Conservation (phyloP, 2,113 vertebrate species). For the Corythornis madagascariensis region DNA sequence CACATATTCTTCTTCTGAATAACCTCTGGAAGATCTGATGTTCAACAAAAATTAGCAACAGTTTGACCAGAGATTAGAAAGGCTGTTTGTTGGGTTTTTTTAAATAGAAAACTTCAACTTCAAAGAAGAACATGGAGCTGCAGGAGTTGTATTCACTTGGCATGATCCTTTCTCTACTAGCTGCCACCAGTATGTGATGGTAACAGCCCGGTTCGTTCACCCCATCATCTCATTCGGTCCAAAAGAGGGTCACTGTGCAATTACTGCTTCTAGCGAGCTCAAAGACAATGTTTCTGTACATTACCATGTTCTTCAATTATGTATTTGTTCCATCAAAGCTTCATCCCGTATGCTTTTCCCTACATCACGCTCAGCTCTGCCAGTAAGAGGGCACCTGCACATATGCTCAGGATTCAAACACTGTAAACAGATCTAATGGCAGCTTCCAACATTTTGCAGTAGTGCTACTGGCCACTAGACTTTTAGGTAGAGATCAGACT, state of each 20-base stretch:
- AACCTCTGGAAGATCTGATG: not conserved
- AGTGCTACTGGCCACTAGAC: not conserved
- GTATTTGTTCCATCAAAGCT: not conserved
- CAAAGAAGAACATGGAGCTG: not conserved
- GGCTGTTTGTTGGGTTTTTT: too few species aligned
- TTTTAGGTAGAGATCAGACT: not conserved
- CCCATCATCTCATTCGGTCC: not conserved
- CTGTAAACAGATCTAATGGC: not conserved
- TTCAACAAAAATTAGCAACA: not conserved
- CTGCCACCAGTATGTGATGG: accelerated
- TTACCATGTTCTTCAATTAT: not conserved
- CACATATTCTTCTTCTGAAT: not conserved
- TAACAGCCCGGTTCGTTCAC: not conserved
- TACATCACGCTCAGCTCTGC: accelerated
- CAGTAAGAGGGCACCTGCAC: not conserved
- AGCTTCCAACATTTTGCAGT: not conserved
- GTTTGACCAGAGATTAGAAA: not conserved
- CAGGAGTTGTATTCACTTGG: not conserved
- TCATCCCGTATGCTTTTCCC: not conserved
- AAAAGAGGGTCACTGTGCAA: not conserved
- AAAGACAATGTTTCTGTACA: not conserved
- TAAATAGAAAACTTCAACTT: not conserved
- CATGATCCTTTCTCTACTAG: not conserved
- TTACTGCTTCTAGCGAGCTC: not conserved
- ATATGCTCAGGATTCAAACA: too few species aligned